Evolutionary conservation across 2,888 invertebrate species (phyloP).

Genomic region (Zhuqinia jingwanae): DNA sequence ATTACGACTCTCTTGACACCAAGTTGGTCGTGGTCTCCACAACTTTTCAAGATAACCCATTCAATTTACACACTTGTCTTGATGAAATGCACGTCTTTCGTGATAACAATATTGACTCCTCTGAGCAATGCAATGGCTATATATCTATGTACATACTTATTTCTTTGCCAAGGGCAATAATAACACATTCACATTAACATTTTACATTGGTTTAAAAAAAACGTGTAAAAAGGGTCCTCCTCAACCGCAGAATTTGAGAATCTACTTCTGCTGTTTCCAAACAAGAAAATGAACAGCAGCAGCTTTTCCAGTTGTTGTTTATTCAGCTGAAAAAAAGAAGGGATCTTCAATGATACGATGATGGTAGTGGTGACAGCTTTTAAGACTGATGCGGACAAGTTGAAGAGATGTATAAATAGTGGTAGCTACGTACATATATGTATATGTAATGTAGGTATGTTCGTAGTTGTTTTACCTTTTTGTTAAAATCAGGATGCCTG

Average conservation of each 20-base stretch:
- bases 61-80: constrained; percentile 48
- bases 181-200: not conserved
- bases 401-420: constrained; percentile 47
- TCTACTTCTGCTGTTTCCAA: not conserved
- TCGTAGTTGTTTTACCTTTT: no score
- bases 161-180: constrained; percentile 17
- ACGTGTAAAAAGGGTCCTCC: not conserved
- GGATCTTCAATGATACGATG: not conserved
- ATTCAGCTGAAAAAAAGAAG: constrained; percentile 47
- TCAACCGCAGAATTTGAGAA: no score
- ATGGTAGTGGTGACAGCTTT: constrained; percentile 60
- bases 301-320: constrained; percentile 60
- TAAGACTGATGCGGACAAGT: constrained; percentile 59
- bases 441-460: no score
- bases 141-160: not conserved
- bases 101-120: not conserved
- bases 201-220: not conserved
- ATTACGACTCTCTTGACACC: constrained; percentile 37
- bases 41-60: constrained; percentile 49
- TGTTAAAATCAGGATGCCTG: constrained; percentile 35
- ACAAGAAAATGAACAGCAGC: constrained; percentile 23
- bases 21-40: constrained; percentile 8
- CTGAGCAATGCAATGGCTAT: not conserved
- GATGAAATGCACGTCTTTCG: constrained; percentile 39
- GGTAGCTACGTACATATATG: no score